These are phyloP conservation scores for Nomada fucata DNA, from an alignment of 2,888 invertebrate genomes.

Conservation along the genomic window DNA sequence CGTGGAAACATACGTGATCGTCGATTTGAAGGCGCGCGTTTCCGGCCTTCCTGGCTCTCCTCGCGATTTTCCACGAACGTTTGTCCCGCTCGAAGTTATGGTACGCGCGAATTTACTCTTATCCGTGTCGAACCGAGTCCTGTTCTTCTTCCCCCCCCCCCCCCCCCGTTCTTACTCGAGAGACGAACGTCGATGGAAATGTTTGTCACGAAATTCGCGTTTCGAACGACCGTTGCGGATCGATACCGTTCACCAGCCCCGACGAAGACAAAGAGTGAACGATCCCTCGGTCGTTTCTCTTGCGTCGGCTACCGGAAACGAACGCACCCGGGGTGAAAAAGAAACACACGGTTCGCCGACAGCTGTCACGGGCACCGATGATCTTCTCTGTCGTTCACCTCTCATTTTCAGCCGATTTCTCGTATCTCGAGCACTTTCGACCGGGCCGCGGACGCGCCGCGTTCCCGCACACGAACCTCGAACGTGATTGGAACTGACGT, in stretches of 20 bases:
- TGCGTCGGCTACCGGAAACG: conserved; percentile 50
- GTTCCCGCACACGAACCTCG: conserved; percentile 50
- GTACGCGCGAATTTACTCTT: not conserved
- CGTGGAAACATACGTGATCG: not conserved
- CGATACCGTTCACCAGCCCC: conserved; percentile 26
- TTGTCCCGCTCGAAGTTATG: not conserved
- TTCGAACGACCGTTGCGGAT: conserved; percentile 21
- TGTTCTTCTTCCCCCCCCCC: too few species aligned
- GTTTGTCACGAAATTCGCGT: conserved; percentile 10
- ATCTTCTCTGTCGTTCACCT: conserved; percentile 70
- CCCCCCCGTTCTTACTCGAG: too few species aligned
- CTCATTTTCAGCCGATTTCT: conserved; percentile 73
- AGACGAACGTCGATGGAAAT: not conserved
- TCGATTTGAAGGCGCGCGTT: too few species aligned
- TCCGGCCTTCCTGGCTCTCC: too few species aligned
- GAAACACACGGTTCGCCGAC: conserved; percentile 66
- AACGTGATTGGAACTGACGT: conserved; percentile 66
- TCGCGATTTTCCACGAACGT: not conserved
- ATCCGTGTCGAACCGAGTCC: not conserved
- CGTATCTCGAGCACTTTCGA: conserved; percentile 67
- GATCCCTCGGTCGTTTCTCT: conserved; percentile 45
- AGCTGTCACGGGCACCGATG: conserved; percentile 69
- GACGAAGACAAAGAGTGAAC: conserved; percentile 55
- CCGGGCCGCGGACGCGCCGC: conserved; percentile 46
- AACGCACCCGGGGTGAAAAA: conserved; percentile 30